Evolutionary conservation across 2,797 vertebrate species (phyloP).

Genomic region (Pterois miles): DNA sequence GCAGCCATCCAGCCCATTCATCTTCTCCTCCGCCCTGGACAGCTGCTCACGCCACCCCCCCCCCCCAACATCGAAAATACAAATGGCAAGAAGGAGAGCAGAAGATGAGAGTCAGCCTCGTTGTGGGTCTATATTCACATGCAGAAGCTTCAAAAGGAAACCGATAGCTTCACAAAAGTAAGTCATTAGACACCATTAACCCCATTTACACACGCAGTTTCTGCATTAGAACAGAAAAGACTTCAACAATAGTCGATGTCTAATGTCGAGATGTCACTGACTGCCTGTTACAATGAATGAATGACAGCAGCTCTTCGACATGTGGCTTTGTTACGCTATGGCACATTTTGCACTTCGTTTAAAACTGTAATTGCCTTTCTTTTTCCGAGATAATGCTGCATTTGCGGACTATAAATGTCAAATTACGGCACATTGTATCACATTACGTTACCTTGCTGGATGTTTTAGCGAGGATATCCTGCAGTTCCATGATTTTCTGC

Average conservation of each 20-base stretch:
- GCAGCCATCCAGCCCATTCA: slow-evolving; percentile 96
- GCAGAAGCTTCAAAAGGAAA: slow-evolving; percentile 26
- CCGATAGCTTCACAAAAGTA: slow-evolving; percentile 17
- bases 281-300: slow-evolving; percentile 37
- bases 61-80: not conserved
- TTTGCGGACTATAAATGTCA: not conserved
- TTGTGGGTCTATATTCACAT: slow-evolving; percentile 39
- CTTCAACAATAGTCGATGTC: slow-evolving; percentile 7
- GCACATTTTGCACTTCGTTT: slow-evolving; percentile 2
- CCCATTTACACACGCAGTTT: slow-evolving; percentile 11
- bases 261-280: slow-evolving; percentile 7
- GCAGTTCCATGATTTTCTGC: slow-evolving; percentile 99
- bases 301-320: not conserved
- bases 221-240: slow-evolving; percentile 24
- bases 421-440: not conserved
- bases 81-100: slow-evolving; percentile 47
- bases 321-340: not conserved
- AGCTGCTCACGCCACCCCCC: slow-evolving; percentile 80
- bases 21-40: slow-evolving; percentile 95
- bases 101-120: slow-evolving; percentile 40
- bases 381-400: not conserved
- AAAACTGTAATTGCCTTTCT: not conserved
- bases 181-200: slow-evolving; percentile 36
- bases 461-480: slow-evolving; percentile 97
- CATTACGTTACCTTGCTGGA: slow-evolving; percentile 92